A percentile compares a stretch with the other conserved stretches of the same genome.
phyloP scores from a whole-genome alignment of 2,797 vertebrate genomes.

The Botia kubotai region DNA sequence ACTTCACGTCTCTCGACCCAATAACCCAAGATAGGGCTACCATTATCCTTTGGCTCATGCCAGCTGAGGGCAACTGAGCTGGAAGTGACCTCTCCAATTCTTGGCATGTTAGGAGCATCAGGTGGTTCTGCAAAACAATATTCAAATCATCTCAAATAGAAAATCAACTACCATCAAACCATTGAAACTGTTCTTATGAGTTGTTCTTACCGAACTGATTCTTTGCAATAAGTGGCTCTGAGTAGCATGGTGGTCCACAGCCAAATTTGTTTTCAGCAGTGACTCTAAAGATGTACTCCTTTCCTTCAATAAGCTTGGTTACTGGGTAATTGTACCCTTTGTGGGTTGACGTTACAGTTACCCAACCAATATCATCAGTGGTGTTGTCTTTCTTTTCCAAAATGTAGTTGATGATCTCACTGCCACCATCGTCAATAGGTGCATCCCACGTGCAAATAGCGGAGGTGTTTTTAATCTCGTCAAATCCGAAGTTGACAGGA shows the following conservation, averaged over 20 bases:
- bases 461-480: constrained; percentile 91
- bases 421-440: constrained; percentile 94
- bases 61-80: constrained; percentile 90
- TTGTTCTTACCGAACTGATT: constrained; percentile 92
- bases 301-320: constrained; percentile 93
- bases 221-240: constrained; percentile 89
- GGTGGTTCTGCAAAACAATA: constrained; percentile 84
- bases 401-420: constrained; percentile 95
- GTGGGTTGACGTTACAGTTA: constrained; percentile 87
- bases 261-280: constrained; percentile 95
- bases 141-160: constrained; percentile 14
- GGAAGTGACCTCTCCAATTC: constrained; percentile 89
- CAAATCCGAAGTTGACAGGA: constrained; percentile 90
- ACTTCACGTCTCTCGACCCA: constrained; percentile 99
- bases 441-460: constrained; percentile 91
- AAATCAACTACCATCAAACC: not conserved
- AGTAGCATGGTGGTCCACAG: constrained; percentile 84
- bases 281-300: constrained; percentile 95
- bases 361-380: constrained; percentile 91
- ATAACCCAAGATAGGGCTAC: constrained; percentile 96
- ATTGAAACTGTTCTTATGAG: not conserved
- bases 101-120: constrained; percentile 93
- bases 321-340: constrained; percentile 89
- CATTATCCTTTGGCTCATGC: constrained; percentile 98
- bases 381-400: constrained; percentile 97